These are phyloP conservation scores for Paradoxurus hermaphroditus DNA, from an alignment of 2,113 vertebrate genomes.

Conservation along the genomic window DNA sequence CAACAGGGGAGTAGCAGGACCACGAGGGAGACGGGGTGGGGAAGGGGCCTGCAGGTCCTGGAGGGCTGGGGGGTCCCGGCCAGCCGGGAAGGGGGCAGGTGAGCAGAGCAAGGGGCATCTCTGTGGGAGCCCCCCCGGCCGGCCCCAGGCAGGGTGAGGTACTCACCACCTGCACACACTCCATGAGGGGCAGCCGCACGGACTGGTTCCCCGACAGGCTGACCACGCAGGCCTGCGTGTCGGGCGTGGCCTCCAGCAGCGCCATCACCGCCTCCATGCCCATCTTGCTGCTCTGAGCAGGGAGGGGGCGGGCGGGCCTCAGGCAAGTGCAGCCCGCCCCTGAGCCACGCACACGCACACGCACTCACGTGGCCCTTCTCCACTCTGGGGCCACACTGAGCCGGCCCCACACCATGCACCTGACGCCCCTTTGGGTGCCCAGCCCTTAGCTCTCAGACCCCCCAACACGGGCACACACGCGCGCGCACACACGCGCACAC, in stretches of 20 bases:
- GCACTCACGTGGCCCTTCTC: background rate
- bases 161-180: conserved; percentile 96
- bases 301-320: rapidly evolving
- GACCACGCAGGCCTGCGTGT: conserved; percentile 93
- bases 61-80: background rate
- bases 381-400: background rate
- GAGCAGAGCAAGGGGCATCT: background rate
- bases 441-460: background rate
- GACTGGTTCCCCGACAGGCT: conserved; percentile 94
- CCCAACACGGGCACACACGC: background rate
- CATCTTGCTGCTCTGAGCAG: conserved; percentile 92
- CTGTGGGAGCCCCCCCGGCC: background rate
- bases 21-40: rapidly evolving
- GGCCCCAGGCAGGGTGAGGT: rapidly evolving
- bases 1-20: background rate
- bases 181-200: conserved; percentile 93
- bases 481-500: background rate
- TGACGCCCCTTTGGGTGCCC: rapidly evolving
- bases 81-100: too few relatives aligned
- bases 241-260: conserved; percentile 90
- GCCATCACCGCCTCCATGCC: conserved; percentile 95
- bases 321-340: background rate
- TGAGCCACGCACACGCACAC: background rate
- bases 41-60: background rate
- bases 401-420: background rate